These are phyloP conservation scores for Heliconius hermathena DNA, from an alignment of 1,140 invertebrate genomes.

Conservation along the genomic window DNA sequence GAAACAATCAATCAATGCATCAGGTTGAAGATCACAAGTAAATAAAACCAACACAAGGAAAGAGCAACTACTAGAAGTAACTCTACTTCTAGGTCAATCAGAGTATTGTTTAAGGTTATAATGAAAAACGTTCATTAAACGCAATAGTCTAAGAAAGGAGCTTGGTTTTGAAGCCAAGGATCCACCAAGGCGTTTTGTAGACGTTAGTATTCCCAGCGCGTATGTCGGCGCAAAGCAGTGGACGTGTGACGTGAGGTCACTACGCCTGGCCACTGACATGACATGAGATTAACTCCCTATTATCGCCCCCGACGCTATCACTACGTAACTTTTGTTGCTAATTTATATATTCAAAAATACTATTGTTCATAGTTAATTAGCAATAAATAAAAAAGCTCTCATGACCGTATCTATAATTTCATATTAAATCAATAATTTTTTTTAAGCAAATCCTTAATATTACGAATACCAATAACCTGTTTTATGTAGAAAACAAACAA, in stretches of 20 bases:
- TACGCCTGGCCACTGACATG: conserved; percentile 70
- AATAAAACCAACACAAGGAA: conserved; percentile 22
- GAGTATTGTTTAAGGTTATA: conserved; percentile 37
- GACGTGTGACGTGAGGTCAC: conserved; percentile 77
- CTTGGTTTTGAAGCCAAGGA: conserved; percentile 81
- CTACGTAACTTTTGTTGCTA: not conserved
- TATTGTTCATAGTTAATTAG: not conserved
- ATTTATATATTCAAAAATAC: not conserved
- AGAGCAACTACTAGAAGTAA: not conserved
- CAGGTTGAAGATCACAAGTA: not conserved
- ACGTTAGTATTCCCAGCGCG: conserved; percentile 78
- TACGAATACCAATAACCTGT: conserved; percentile 11
- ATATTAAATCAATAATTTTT: not conserved
- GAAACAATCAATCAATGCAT: not conserved
- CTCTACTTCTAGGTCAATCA: conserved; percentile 25
- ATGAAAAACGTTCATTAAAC: conserved; percentile 58
- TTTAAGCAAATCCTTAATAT: not conserved
- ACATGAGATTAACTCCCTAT: conserved; percentile 59
- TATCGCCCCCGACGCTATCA: conserved; percentile 34
- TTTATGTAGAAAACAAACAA: conserved; percentile 9
- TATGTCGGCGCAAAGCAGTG: conserved; percentile 62
- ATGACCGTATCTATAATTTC: not conserved
- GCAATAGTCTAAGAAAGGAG: conserved; percentile 77
- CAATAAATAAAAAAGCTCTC: not conserved
- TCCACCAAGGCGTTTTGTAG: conserved; percentile 75